These are phyloP conservation scores for Pandemis heparana DNA, from an alignment of 2,888 invertebrate species.

Conservation along the genomic window DNA sequence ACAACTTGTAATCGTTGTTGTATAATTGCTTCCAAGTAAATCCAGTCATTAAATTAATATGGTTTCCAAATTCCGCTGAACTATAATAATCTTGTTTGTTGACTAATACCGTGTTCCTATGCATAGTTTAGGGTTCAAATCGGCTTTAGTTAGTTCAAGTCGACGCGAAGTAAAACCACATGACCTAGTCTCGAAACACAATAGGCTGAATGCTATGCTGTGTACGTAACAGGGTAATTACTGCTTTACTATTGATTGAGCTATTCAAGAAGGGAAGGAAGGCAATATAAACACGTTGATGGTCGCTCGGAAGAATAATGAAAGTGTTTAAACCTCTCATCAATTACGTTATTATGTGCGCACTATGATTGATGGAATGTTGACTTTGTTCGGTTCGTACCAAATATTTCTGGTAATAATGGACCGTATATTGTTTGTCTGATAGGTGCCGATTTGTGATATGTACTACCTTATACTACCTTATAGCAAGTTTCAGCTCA, in stretches of 20 bases:
- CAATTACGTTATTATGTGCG: conserved; percentile 15
- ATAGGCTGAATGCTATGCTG: conserved; percentile 19
- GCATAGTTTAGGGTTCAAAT: conserved; percentile 7
- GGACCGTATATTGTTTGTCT: conserved; percentile 10
- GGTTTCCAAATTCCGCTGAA: conserved; percentile 24
- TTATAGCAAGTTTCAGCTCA: too few relatives aligned
- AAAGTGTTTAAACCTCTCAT: conserved; percentile 34
- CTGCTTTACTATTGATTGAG: conserved; percentile 36
- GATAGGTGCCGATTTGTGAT: neutral
- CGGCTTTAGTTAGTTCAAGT: conserved; percentile 12
- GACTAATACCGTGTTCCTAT: conserved; percentile 12
- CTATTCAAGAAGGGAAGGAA: conserved; percentile 22
- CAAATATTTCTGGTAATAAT: conserved; percentile 3
- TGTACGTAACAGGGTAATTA: conserved; percentile 34
- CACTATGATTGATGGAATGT: conserved; percentile 30
- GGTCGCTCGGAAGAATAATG: conserved; percentile 15
- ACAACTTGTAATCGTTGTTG: too few relatives aligned
- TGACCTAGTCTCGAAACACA: conserved; percentile 38
- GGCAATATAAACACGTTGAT: conserved; percentile 8
- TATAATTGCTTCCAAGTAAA: conserved; percentile 12
- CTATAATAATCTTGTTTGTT: conserved; percentile 21
- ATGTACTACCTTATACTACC: too few relatives aligned
- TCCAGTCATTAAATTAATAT: conserved; percentile 17
- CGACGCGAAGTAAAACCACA: conserved; percentile 18
- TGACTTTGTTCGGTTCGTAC: conserved; percentile 3